Conservation (phyloP, 2,113 vertebrate species). For the Chaetops frenatus region DNA sequence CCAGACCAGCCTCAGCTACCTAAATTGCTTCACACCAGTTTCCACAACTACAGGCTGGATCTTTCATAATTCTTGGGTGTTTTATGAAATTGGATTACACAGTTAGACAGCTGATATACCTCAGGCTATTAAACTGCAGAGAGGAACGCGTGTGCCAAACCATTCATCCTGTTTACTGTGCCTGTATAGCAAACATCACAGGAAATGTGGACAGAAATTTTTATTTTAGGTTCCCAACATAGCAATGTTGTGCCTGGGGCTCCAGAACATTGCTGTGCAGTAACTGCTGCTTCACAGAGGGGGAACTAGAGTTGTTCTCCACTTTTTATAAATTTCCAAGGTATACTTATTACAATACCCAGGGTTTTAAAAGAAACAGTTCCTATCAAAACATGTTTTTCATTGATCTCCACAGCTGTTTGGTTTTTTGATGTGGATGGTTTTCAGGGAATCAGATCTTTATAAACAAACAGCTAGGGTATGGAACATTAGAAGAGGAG, state of each 20-base stretch:
- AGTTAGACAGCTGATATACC: neutral
- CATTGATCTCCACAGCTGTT: neutral
- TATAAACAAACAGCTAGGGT: neutral
- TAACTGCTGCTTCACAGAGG: neutral
- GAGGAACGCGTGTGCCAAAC: neutral
- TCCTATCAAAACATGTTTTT: neutral
- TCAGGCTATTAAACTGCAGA: neutral
- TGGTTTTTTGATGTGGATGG: neutral
- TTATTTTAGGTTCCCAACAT: neutral
- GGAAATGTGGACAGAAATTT: neutral
- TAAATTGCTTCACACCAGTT: neutral
- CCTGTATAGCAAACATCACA: neutral
- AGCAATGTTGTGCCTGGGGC: neutral
- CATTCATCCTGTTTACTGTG: neutral
- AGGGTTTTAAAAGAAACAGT: neutral
- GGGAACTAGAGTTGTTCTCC: neutral
- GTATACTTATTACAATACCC: neutral
- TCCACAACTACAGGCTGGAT: neutral
- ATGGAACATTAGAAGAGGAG: neutral
- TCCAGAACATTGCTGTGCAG: neutral
- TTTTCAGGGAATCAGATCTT: neutral
- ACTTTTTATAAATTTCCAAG: rapidly evolving
- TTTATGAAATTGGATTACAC: neutral
- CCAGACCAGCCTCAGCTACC: neutral
- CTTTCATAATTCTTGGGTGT: neutral